A percentile compares a stretch with the other conserved stretches of the same genome.
phyloP scores from a whole-genome alignment of 2,113 vertebrate genomes.

The Tragelaphus buxtoni region DNA sequence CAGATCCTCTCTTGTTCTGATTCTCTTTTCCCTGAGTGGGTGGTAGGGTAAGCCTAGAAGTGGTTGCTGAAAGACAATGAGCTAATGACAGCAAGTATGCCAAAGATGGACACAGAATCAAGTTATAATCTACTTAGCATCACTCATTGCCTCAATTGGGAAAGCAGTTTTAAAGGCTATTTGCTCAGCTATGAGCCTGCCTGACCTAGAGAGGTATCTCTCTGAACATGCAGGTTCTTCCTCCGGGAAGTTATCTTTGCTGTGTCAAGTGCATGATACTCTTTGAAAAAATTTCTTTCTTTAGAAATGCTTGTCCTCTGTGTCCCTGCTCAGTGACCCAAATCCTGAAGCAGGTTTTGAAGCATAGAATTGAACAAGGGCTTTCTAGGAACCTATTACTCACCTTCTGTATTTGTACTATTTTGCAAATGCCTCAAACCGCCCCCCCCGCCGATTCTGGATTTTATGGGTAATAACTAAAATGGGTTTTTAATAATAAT shows the following conservation, averaged over 20 bases:
- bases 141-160: neutral
- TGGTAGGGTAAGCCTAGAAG: neutral
- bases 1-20: neutral
- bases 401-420: neutral
- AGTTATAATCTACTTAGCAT: neutral
- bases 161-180: neutral
- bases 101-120: neutral
- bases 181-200: neutral
- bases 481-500: neutral
- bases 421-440: neutral
- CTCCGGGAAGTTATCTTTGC: neutral
- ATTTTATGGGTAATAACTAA: neutral
- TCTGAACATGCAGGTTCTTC: neutral
- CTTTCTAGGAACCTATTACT: neutral
- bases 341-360: neutral
- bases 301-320: neutral
- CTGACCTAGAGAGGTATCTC: neutral
- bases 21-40: neutral
- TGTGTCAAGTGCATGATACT: neutral
- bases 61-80: neutral
- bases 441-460: no score
- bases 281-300: constrained; percentile 8
- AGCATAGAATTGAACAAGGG: neutral
- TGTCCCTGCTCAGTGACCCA: constrained; percentile 32
- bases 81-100: neutral